These are phyloP conservation scores for Sclerodermus sp. DNA, from an alignment of 2,888 invertebrate species.

Conservation along the genomic window DNA sequence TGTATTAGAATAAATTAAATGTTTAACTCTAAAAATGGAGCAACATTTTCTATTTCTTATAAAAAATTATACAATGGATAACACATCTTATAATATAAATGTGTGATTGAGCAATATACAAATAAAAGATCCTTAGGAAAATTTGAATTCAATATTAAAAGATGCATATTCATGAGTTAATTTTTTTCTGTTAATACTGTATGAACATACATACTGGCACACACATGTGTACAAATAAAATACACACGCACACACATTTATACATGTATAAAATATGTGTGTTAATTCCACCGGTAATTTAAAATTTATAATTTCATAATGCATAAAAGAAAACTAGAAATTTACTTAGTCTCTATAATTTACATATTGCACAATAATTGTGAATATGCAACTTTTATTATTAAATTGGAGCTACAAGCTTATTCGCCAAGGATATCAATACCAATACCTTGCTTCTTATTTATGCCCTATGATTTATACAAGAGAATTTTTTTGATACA, in stretches of 20 bases:
- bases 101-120: slow-evolving; percentile 59
- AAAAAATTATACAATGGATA: slow-evolving; percentile 59
- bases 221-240: too few species aligned
- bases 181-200: too few species aligned
- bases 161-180: slow-evolving; percentile 33
- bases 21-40: slow-evolving; percentile 47
- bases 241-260: too few species aligned
- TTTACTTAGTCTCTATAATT: too few species aligned
- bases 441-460: background rate
- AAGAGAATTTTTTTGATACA: too few species aligned
- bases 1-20: slow-evolving; percentile 18
- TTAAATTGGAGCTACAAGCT: slow-evolving; percentile 42
- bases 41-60: slow-evolving; percentile 58
- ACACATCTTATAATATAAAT: slow-evolving; percentile 57
- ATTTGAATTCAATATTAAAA: slow-evolving; percentile 53
- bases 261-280: too few species aligned
- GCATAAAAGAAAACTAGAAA: too few species aligned
- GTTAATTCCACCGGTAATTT: too few species aligned
- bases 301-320: too few species aligned
- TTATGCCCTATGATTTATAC: too few species aligned
- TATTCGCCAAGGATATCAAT: slow-evolving; percentile 25
- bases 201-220: too few species aligned
- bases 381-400: slow-evolving; percentile 44
- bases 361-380: slow-evolving; percentile 36
- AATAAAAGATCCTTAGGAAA: slow-evolving; percentile 52